Evolutionary conservation across 2,888 invertebrate species (phyloP), one percentile per base, ranked within the genome.

Genomic region (Erebia epiphron): DNA sequence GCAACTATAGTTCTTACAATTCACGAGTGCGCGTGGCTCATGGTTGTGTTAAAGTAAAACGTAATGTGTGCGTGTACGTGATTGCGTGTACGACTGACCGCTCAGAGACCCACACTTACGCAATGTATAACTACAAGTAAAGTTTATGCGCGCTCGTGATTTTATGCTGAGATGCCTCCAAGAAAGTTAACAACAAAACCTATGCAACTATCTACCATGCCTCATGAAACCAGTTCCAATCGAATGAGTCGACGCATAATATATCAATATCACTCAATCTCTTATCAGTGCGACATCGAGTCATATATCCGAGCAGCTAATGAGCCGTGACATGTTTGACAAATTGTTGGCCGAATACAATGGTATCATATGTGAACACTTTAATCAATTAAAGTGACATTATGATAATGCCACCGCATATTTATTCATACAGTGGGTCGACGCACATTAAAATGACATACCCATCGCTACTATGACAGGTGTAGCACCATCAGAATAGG

Each of bases 291-390:
- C 35, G n/a, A 41, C 41, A 60, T 41, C 35, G 60, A n/a, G 60
- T 60, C 41, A 60, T 60, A 60, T 41, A 60, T 41, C 16, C 43
- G 16, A 43, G 35, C 60, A 3, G 13, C 60, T 60, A 60, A 60
- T 41, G 60, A 41, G 43, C n/a, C 16, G 60, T 10, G 60, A 60
- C 60, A 43, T 43, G 16, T 35, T 60, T 60, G 60, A 60, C 60
- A 60, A 60, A 60, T 60, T 35, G 60, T 16, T 60, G 11, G 41
- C 56, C 5, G 26, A 57, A 65, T 35, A 69, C 58, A 16, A 2
- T 26, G 49, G 69, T 62, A 71, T 60, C 41, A 65, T 46, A 54
- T 61, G 61, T 61, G 60, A n/a, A 57, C 26, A 57, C 5, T 21
- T 13, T 57, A 57, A 57, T 57, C 26, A 57, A 57, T 57, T 57